Evolutionary conservation across 2,797 vertebrate genomes (phyloP), one percentile per base, ranked within the genome.

Genomic region (Spatula versicolor): DNA sequence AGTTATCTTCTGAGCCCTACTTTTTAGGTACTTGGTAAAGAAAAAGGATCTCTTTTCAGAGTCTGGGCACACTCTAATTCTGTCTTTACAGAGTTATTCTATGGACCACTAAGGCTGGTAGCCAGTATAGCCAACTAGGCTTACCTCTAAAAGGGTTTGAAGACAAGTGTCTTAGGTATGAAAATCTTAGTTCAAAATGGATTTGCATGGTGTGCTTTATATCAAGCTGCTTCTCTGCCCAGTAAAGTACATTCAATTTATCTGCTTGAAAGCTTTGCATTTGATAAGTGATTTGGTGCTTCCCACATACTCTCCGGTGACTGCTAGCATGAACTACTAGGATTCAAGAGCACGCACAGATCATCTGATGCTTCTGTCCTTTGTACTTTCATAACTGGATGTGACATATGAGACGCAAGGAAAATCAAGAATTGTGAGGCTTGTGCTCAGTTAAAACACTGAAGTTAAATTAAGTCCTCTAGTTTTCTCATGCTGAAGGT

Each of bases 201-300:
- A 4, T 63, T 87, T 87, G 72, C 21, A 22, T 23, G 6, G 30
- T 28, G 58, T 59, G 31, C 11, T 64, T 31, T 15, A 22, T 31
- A 56, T 56, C 54, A 56, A 20, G 54, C 18, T 56, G 54, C 54
- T 74, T 83, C 52, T 68, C 69, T 83, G 43, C 54, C 26, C 37
- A 33, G 7, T 54, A 62, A 76, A 87, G 75, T 15, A 33, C 46
- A 59, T 85, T 83, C 33, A 15, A 28, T 63, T 90, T 74, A 74
- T 43, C 64, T 83, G 26, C 56, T 74, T 63, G 37, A 87, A 89
- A 95, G 72, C 30, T 89, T 92, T 89, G n/a, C 19, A 21, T 77
- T 25, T 74, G 21, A 1, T 64, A 58, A 86, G 14, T 23, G 12
- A 37, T 77, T 86, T 69, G 39, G 33, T 92, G 50, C 33, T 84